Conservation (phyloP, 2,797 vertebrate genomes). For the Acanthiza pusilla region DNA sequence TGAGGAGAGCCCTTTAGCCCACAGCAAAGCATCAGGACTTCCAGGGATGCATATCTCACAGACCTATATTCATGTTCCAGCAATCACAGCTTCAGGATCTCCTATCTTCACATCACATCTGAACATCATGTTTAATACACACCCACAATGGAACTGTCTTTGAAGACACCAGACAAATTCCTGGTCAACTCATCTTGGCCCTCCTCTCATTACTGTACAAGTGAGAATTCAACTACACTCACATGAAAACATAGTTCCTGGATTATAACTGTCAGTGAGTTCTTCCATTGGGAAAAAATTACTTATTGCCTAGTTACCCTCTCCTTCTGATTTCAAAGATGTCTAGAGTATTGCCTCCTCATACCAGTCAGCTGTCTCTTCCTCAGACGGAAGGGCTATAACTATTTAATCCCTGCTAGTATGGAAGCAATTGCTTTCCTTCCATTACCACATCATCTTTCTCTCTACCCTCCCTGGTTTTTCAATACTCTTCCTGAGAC, state of each 20-base stretch:
- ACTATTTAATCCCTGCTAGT: neutral
- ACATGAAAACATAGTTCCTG: neutral
- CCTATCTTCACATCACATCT: neutral
- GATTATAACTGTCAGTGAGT: neutral
- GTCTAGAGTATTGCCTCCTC: neutral
- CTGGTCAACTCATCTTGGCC: neutral
- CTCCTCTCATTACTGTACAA: neutral
- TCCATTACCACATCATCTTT: neutral
- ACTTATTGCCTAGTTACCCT: neutral
- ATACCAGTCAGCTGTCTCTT: neutral
- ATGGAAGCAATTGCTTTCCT: neutral
- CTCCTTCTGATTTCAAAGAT: neutral
- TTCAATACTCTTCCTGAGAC: neutral
- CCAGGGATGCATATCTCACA: neutral
- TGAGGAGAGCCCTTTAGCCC: neutral
- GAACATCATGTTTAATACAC: neutral
- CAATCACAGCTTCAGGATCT: neutral
- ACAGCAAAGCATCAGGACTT: neutral
- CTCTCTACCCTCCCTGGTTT: neutral
- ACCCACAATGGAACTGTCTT: neutral
- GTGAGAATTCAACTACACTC: neutral
- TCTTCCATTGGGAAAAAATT: neutral
- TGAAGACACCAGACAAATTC: neutral
- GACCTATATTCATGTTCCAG: neutral
- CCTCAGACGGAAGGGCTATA: neutral